Conservation (phyloP, 64 coral and sea anemone genomes). For the Actinia tenebrosa region DNA sequence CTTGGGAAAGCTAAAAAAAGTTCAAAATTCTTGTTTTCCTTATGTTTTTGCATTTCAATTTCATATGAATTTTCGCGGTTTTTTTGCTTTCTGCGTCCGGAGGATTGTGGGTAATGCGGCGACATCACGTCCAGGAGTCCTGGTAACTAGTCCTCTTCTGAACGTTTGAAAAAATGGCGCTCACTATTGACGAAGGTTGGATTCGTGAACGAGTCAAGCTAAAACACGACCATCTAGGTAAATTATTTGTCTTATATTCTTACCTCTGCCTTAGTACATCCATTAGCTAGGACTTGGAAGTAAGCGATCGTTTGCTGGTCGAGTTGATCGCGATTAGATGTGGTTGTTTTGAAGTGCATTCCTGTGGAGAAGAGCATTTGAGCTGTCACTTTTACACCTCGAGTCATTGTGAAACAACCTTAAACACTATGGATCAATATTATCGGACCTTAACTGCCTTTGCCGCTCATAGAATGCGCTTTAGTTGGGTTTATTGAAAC, state of each 20-base stretch:
- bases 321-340: neutral
- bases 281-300: neutral
- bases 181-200: slow-evolving; percentile 87
- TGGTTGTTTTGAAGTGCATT: slow-evolving; percentile 11
- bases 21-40: too few relatives aligned
- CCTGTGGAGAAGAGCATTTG: neutral
- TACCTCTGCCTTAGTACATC: neutral
- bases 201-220: slow-evolving; percentile 90
- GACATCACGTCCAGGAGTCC: neutral
- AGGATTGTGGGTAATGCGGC: neutral
- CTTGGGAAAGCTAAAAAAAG: neutral
- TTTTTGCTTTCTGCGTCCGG: neutral
- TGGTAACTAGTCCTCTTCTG: neutral
- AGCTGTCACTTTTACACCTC: neutral
- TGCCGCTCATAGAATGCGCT: neutral
- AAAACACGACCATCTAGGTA: slow-evolving; percentile 95
- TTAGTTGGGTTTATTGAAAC: neutral
- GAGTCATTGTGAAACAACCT: neutral
- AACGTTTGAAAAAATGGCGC: slow-evolving; percentile 98
- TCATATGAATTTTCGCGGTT: neutral
- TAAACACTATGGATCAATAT: neutral
- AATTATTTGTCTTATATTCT: neutral
- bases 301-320: neutral
- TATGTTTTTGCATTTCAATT: neutral
- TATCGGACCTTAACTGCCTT: neutral